These are phyloP conservation scores for Ondatra zibethicus DNA, from an alignment of 2,113 vertebrate species.

Conservation along the genomic window DNA sequence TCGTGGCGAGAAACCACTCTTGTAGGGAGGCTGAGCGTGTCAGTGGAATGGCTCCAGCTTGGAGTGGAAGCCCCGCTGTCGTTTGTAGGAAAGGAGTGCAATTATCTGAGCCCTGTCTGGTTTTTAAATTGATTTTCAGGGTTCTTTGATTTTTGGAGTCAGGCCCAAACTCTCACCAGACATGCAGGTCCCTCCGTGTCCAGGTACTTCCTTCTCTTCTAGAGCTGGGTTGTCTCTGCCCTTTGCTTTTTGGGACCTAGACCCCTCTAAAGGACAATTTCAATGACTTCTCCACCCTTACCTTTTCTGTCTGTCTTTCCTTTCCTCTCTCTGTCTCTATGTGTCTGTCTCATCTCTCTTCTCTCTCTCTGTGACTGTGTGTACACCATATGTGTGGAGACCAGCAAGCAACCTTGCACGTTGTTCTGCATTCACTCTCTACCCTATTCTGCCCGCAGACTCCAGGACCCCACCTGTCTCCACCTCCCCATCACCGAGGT, in stretches of 20 bases:
- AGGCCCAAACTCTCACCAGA: constrained; percentile 32
- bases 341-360: background rate
- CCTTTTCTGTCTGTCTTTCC: too few species aligned
- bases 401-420: background rate
- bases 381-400: too few species aligned
- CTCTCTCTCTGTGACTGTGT: background rate
- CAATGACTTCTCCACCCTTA: accelerated
- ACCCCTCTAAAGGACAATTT: background rate
- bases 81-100: background rate
- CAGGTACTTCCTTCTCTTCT: background rate
- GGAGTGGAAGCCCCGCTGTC: constrained; percentile 46
- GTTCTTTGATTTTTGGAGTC: constrained; percentile 53
- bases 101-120: constrained; percentile 46
- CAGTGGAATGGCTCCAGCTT: constrained; percentile 73
- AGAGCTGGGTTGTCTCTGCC: background rate
- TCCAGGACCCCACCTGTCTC: background rate
- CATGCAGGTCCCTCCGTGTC: background rate
- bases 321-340: background rate
- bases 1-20: constrained; percentile 72
- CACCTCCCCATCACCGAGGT: too few species aligned
- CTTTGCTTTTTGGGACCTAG: accelerated
- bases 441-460: background rate
- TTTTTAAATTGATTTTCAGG: constrained; percentile 66
- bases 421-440: background rate
- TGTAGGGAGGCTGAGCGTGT: constrained; percentile 73